Evolutionary conservation across 2,113 vertebrate genomes (phyloP), one percentile per base, ranked within the genome.

Genomic region (Sigmodon hispidus): DNA sequence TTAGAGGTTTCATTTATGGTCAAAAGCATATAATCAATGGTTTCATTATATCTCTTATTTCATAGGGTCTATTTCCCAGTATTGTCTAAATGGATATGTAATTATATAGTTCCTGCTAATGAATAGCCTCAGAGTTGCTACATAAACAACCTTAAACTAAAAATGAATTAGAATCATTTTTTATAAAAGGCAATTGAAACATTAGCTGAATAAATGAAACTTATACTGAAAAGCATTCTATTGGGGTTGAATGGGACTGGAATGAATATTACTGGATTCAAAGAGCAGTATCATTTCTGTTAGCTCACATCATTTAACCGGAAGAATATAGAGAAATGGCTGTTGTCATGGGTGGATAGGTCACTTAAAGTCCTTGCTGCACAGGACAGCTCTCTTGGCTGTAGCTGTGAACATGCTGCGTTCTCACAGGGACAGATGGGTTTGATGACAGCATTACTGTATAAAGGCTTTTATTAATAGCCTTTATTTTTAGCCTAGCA

Each of bases 401-500:
- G 69, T 89, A 88, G 91, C 87, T 89, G 89, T 70, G 92, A 95
- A 89, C 96, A 91, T 85, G 92, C 95, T 97, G 97, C 96, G 94
- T 94, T 95, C 95, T 98, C 92, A 90, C 88, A 96, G 94, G 96
- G 97, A 96, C 97, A 98, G 97, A 97, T 96, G 96, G 97, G 96
- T 97, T 94, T 95, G 97, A 95, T 97, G 97, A 97, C 96, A 97
- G 97, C 86, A 96, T 84, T 81, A 92, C 92, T 96, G 89, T 69
- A 95, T 80, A 95, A 75, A 96, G 91, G 92, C 83, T 96, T 95
- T 95, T 97, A 98, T 98, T 98, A 97, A 98, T 97, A 97, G 95
- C 94, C 87, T 95, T 96, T 98, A 97, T 97, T 98, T 98, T 97
- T 97, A 98, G 97, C 86, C 61, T 57, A 97, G 89, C 97, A 98